A percentile compares a stretch with the other conserved stretches of the same genome.
Conservation (phyloP, 1,140 invertebrate species). For the Drosophila punjabiensis region DNA sequence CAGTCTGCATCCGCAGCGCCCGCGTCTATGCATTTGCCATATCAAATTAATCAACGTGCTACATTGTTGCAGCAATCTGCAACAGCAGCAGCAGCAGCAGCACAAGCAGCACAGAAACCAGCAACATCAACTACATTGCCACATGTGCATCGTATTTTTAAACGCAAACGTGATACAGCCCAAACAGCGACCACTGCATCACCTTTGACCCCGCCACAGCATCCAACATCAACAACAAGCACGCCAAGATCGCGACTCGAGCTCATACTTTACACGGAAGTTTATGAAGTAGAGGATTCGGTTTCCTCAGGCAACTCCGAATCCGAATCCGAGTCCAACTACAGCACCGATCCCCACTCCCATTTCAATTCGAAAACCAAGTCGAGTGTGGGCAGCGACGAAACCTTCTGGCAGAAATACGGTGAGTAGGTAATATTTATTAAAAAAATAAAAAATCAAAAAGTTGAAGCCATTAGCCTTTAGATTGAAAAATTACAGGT, state of each 20-base stretch:
- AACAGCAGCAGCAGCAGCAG: constrained; percentile 42
- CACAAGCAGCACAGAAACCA: constrained; percentile 28
- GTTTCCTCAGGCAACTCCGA: constrained; percentile 15
- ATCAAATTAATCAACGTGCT: constrained; percentile 84
- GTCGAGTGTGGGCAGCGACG: constrained; percentile 16
- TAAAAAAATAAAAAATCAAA: too few relatives aligned
- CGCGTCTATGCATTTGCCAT: constrained; percentile 80
- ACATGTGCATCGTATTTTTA: constrained; percentile 77
- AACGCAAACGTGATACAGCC: constrained; percentile 80
- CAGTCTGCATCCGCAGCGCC: constrained; percentile 54
- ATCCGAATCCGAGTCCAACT: constrained; percentile 13
- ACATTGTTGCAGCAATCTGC: constrained; percentile 77
- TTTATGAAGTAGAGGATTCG: constrained; percentile 66
- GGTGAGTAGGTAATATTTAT: constrained; percentile 65
- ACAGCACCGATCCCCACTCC: constrained; percentile 7
- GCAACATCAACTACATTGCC: constrained; percentile 55
- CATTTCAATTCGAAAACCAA: constrained; percentile 19
- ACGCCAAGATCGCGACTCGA: constrained; percentile 58
- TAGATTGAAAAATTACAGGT: constrained; percentile 12
- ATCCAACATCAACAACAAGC: constrained; percentile 30
- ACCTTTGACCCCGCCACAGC: constrained; percentile 69
- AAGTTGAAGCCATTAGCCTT: neutral
- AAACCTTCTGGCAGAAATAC: constrained; percentile 80
- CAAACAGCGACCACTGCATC: constrained; percentile 67
- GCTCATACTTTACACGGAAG: constrained; percentile 70